Evolutionary conservation across 2,797 vertebrate genomes (phyloP).

Genomic region (Helicolenus hilgendorfi): DNA sequence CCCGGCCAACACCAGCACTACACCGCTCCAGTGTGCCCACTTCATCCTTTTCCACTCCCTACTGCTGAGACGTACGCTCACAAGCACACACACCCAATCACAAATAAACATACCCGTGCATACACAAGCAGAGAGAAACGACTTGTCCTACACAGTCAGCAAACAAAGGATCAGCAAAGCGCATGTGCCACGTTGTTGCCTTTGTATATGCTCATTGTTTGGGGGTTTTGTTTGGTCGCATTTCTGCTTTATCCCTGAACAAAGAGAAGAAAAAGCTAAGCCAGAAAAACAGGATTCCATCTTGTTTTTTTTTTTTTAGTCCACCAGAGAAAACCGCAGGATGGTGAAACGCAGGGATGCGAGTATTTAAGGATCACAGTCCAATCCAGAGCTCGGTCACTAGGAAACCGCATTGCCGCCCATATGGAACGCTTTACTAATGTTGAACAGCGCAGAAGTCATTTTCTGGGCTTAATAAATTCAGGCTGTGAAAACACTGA

Average conservation of each 20-base stretch:
- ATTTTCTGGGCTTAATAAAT: conserved; percentile 62
- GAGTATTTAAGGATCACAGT: conserved; percentile 75
- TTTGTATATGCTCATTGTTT: conserved; percentile 82
- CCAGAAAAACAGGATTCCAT: conserved; percentile 62
- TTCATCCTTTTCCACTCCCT: conserved; percentile 61
- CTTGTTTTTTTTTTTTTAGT: conserved; percentile 54
- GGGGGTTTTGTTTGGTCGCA: conserved; percentile 71
- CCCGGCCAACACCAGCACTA: conserved; percentile 72
- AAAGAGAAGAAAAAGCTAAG: conserved; percentile 74
- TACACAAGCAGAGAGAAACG: conserved; percentile 54
- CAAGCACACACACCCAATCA: conserved; percentile 35
- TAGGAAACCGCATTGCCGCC: conserved; percentile 59
- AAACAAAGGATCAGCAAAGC: conserved; percentile 81
- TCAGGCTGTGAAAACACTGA: conserved; percentile 71
- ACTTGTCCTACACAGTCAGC: conserved; percentile 68
- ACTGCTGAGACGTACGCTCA: conserved; percentile 65
- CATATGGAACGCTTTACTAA: conserved; percentile 67
- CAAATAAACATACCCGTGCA: conserved; percentile 54
- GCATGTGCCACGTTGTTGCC: conserved; percentile 63
- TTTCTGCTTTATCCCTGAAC: conserved; percentile 81
- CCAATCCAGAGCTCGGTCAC: conserved; percentile 55
- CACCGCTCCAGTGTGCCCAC: conserved; percentile 64
- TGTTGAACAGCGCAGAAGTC: conserved; percentile 52
- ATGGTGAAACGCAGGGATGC: conserved; percentile 48
- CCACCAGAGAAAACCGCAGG: conserved; percentile 60